Conservation (phyloP, 2,888 invertebrate genomes). For the Ceratothoa steindachneri region DNA sequence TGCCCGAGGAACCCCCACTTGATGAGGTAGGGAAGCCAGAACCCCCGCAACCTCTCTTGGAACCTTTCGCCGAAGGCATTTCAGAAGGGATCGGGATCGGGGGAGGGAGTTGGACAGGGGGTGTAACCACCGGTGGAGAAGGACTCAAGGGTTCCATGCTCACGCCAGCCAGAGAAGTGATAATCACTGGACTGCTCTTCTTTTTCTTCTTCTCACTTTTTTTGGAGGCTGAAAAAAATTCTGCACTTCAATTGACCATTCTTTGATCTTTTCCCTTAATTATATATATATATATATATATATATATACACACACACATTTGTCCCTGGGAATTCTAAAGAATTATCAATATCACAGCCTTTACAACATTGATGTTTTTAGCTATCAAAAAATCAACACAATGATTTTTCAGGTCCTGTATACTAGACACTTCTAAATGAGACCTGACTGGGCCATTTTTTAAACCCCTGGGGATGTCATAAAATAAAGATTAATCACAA, state of each 20-base stretch:
- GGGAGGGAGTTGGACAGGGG: neutral
- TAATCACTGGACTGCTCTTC: neutral
- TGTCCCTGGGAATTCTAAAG: neutral
- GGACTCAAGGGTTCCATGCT: neutral
- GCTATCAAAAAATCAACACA: too few relatives aligned
- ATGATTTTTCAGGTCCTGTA: too few relatives aligned
- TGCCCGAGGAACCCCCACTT: conserved; percentile 3
- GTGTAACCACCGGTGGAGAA: neutral
- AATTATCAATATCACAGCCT: too few relatives aligned
- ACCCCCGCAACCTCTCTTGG: neutral
- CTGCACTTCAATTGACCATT: neutral
- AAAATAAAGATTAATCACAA: too few relatives aligned
- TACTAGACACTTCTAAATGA: too few relatives aligned
- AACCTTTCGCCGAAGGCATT: neutral
- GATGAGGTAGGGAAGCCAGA: neutral
- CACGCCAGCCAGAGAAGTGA: neutral
- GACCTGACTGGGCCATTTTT: too few relatives aligned
- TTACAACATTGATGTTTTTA: too few relatives aligned
- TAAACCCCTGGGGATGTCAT: too few relatives aligned
- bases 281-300: conserved; percentile 13
- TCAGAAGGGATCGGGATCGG: neutral
- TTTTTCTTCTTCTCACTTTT: conserved; percentile 5
- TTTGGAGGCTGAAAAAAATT: neutral
- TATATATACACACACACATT: neutral
- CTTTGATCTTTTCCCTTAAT: neutral